phyloP scores from a whole-genome alignment of 2,797 vertebrate genomes.

The Chaetophractus vellerosus region DNA sequence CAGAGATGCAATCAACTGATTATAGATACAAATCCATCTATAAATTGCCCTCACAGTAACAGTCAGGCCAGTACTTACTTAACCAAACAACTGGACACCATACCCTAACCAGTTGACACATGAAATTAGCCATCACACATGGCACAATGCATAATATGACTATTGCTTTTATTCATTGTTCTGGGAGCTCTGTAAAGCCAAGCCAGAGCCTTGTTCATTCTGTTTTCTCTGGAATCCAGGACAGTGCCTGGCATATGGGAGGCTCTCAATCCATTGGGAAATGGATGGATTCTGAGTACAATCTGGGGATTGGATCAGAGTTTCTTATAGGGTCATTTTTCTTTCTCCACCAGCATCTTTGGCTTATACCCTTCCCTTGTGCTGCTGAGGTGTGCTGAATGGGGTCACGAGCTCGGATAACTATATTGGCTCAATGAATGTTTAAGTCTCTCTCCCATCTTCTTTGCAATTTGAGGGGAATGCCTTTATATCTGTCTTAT shows the following conservation, averaged over 20 bases:
- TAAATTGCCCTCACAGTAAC: too few relatives aligned
- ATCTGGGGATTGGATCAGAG: too few relatives aligned
- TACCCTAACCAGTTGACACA: too few relatives aligned
- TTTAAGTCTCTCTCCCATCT: background rate
- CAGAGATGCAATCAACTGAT: too few relatives aligned
- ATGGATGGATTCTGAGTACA: background rate
- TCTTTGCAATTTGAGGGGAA: background rate
- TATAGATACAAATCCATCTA: too few relatives aligned
- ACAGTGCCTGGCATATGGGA: background rate
- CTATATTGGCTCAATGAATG: background rate
- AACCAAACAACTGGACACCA: too few relatives aligned
- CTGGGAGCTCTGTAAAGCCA: background rate
- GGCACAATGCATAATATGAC: too few relatives aligned
- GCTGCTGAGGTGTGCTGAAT: background rate
- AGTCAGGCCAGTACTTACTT: too few relatives aligned
- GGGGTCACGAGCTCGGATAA: background rate
- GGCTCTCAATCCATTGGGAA: accelerated
- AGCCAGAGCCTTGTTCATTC: background rate
- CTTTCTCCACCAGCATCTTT: background rate
- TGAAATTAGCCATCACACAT: too few relatives aligned
- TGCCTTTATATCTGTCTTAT: background rate
- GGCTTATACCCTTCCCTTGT: background rate
- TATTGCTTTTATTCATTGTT: accelerated
- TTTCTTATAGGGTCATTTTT: background rate
- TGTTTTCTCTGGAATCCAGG: background rate